phyloP scores from a whole-genome alignment of 2,797 vertebrate genomes.

The Chloroceryle inda region DNA sequence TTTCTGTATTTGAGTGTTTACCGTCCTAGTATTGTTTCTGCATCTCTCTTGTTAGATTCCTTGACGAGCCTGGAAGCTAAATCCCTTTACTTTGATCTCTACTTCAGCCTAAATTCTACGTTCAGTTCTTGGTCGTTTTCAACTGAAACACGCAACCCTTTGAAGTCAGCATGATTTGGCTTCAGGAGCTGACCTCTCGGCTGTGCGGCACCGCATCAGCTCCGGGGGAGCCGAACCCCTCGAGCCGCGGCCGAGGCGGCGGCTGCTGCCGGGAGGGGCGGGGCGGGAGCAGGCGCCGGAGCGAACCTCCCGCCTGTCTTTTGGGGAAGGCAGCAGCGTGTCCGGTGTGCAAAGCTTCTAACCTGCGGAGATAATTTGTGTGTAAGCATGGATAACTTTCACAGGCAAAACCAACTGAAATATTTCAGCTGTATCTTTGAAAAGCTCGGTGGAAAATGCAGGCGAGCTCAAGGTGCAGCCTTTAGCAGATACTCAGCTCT shows the following conservation, averaged over 20 bases:
- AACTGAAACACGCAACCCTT: not conserved
- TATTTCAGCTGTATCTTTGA: not conserved
- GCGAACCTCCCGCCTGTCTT: not conserved
- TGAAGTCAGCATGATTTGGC: not conserved
- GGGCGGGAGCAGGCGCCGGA: no score
- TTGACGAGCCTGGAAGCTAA: not conserved
- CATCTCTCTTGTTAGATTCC: no score
- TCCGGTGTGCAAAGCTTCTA: no score
- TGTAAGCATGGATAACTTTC: not conserved
- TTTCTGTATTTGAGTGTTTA: not conserved
- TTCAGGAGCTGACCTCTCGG: not conserved
- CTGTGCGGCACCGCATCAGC: not conserved
- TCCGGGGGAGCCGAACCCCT: rapidly evolving
- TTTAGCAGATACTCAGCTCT: not conserved
- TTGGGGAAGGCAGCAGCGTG: rapidly evolving
- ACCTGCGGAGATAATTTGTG: not conserved
- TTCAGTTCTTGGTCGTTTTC: not conserved
- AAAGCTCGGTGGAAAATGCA: not conserved
- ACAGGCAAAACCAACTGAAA: not conserved
- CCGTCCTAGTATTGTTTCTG: not conserved
- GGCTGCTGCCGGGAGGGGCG: not conserved
- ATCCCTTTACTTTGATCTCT: not conserved
- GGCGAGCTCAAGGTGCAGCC: rapidly evolving
- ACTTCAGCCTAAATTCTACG: not conserved
- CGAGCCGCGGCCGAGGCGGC: no score